These are phyloP conservation scores for Xanthia togata DNA, from an alignment of 2,888 invertebrate species.

Conservation along the genomic window DNA sequence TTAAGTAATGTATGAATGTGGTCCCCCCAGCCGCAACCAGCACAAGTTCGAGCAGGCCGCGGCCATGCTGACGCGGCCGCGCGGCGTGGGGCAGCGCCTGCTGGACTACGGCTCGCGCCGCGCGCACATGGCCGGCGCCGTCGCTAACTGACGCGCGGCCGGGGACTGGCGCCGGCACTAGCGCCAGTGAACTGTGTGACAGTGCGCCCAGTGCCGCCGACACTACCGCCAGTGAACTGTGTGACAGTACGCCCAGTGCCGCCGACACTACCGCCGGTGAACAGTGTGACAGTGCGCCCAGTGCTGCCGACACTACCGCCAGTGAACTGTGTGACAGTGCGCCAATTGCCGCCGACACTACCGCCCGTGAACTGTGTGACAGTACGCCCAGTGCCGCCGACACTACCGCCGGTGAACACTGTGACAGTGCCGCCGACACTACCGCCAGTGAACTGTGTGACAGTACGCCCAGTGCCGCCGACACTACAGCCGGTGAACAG, in stretches of 20 bases:
- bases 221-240: too few relatives aligned
- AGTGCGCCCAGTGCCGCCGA: too few relatives aligned
- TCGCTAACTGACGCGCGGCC: slow-evolving; percentile 23
- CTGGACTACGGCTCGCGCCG: slow-evolving; percentile 72
- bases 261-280: too few relatives aligned
- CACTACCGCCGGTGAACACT: background rate
- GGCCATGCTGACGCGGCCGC: slow-evolving; percentile 79
- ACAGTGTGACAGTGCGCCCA: slow-evolving; percentile 40
- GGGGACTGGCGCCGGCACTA: background rate
- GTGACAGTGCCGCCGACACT: background rate
- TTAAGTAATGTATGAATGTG: background rate
- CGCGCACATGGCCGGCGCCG: slow-evolving; percentile 75
- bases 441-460: too few relatives aligned
- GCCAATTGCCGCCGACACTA: too few relatives aligned
- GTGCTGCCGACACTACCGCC: slow-evolving; percentile 59
- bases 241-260: too few relatives aligned
- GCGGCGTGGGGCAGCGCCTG: slow-evolving; percentile 72
- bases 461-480: too few relatives aligned
- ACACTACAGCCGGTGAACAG: too few relatives aligned
- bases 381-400: too few relatives aligned
- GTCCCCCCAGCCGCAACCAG: slow-evolving; percentile 92
- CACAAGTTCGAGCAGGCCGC: slow-evolving; percentile 93
- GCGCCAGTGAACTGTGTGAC: too few relatives aligned
- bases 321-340: background rate
- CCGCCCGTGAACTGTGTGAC: background rate